Conservation (phyloP, 2,888 invertebrate genomes). For the Volucella inanis region DNA sequence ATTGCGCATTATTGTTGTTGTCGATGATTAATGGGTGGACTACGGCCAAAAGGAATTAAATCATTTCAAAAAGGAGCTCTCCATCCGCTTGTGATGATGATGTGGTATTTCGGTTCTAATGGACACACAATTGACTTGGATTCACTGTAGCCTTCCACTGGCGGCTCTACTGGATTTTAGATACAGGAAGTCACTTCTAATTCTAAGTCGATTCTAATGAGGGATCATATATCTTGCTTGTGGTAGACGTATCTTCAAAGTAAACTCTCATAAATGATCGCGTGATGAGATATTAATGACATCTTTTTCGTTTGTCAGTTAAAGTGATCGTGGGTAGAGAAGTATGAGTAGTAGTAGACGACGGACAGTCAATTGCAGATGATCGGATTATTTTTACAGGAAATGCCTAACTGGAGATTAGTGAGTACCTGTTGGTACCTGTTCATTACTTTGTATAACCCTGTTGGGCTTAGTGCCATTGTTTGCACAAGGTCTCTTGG, state of each 20-base stretch:
- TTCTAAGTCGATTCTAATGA: conserved; percentile 67
- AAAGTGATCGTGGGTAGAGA: neutral
- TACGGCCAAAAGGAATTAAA: conserved; percentile 34
- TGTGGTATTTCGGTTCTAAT: conserved; percentile 37
- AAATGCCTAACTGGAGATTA: conserved; percentile 57
- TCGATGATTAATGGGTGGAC: conserved; percentile 64
- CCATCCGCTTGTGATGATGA: neutral
- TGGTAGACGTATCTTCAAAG: neutral
- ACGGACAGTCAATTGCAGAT: conserved; percentile 18
- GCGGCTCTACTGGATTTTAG: neutral
- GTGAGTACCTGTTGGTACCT: conserved; percentile 27
- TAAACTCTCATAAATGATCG: conserved; percentile 66
- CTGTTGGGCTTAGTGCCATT: conserved; percentile 29
- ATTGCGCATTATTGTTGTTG: conserved; percentile 58
- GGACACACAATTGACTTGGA: conserved; percentile 27
- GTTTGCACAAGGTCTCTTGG: conserved; percentile 31
- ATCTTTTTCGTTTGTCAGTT: conserved; percentile 20
- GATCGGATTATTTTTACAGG: conserved; percentile 40
- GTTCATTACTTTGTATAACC: no score
- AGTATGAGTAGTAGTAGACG: neutral
- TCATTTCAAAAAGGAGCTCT: conserved; percentile 32
- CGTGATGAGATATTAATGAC: conserved; percentile 71
- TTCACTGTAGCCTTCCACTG: neutral
- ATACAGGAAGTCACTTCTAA: conserved; percentile 57
- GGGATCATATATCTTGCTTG: conserved; percentile 30